Conservation (phyloP, 2,797 vertebrate species). For the Anisognathus igniventris region DNA sequence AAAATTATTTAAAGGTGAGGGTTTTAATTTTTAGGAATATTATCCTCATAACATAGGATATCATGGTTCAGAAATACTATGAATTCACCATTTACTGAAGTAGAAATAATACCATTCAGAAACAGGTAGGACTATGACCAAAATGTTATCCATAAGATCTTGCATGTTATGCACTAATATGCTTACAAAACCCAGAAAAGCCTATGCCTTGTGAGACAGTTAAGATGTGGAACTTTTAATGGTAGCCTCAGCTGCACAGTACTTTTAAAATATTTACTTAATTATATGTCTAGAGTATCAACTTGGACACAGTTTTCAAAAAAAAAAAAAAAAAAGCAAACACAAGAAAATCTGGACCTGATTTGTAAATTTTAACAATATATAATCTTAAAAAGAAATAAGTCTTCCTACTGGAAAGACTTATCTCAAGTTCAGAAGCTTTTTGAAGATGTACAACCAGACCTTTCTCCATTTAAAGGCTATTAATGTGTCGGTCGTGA, state of each 20-base stretch:
- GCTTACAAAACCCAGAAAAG: not conserved
- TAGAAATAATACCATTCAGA: not conserved
- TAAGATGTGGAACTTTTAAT: not conserved
- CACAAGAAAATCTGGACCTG: not conserved
- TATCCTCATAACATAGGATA: not conserved
- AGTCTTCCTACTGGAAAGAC: not conserved
- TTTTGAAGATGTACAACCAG: not conserved
- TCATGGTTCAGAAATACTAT: not conserved
- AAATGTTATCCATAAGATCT: not conserved
- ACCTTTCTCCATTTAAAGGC: not conserved
- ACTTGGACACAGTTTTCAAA: not conserved
- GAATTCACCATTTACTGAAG: not conserved
- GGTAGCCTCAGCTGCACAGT: accelerated
- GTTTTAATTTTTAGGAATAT: not conserved
- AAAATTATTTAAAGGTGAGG: not conserved
- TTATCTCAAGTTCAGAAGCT: not conserved
- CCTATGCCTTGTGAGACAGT: not conserved
- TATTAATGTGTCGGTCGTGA: conserved; percentile 23
- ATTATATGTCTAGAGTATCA: not conserved
- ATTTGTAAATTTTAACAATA: not conserved
- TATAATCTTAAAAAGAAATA: not conserved
- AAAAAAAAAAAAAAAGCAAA: accelerated
- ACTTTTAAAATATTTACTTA: not conserved
- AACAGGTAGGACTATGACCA: not conserved
- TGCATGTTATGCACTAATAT: not conserved